Evolutionary conservation across 2,113 vertebrate species (phyloP).

Genomic region (Nannobrachium achirus): DNA sequence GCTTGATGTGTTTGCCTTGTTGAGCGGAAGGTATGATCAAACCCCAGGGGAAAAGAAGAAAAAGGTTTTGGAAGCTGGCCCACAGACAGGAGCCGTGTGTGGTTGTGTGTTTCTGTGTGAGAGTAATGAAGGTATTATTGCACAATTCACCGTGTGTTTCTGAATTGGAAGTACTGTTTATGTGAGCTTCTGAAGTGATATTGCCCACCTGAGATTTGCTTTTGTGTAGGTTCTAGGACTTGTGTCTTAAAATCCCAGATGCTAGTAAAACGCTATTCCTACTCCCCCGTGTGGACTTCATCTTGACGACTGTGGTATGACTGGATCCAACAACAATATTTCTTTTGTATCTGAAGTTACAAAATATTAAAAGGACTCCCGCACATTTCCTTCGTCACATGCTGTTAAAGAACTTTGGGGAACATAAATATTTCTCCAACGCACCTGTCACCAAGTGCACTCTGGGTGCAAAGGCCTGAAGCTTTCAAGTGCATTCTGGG

Average conservation of each 20-base stretch:
- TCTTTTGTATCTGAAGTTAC: conserved; percentile 7
- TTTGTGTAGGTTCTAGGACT: conserved; percentile 55
- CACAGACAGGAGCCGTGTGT: conserved; percentile 28
- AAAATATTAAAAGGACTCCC: not conserved
- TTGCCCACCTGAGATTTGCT: conserved; percentile 51
- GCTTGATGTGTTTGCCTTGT: conserved; percentile 70
- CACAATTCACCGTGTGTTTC: conserved; percentile 13
- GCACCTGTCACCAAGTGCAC: conserved; percentile 35
- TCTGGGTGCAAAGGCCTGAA: conserved; percentile 21
- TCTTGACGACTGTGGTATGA: conserved; percentile 18
- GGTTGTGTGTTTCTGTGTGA: conserved; percentile 25
- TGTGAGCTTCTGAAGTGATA: conserved; percentile 47
- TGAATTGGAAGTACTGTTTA: conserved; percentile 24
- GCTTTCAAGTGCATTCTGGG: conserved; percentile 14
- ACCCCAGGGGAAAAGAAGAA: conserved; percentile 37
- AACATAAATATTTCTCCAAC: conserved; percentile 42
- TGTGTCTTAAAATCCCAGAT: conserved; percentile 50
- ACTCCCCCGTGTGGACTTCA: conserved; percentile 26
- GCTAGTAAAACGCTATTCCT: conserved; percentile 37
- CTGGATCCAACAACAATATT: conserved; percentile 57
- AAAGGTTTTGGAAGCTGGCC: conserved; percentile 45
- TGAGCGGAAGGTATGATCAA: conserved; percentile 62
- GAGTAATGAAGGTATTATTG: conserved; percentile 4
- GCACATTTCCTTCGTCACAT: not conserved
- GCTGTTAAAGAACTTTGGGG: conserved; percentile 52